Percentiles rank a stretch among this genome's conserved stretches.
These are phyloP conservation scores for Globodera rostochiensis DNA, from an alignment of 1,140 invertebrate species.

Conservation along the genomic window DNA sequence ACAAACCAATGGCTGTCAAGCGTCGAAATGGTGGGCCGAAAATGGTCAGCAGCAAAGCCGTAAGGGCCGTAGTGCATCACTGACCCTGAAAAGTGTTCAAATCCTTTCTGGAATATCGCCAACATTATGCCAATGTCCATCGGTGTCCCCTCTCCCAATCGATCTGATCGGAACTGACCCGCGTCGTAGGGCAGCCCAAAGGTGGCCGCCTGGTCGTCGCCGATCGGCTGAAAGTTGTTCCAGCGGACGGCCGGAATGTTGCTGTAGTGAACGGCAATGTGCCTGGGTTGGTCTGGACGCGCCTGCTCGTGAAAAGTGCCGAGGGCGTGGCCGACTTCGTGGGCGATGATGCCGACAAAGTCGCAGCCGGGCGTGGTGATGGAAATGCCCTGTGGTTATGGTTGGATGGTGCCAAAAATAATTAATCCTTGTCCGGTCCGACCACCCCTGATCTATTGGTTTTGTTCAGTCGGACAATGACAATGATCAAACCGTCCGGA, in stretches of 20 bases:
- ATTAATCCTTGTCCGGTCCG: neutral
- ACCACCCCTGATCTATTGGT: too few species aligned
- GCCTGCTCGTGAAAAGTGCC: constrained; percentile 64
- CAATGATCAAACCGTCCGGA: too few species aligned
- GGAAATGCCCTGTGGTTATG: constrained; percentile 53
- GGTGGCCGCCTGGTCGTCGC: constrained; percentile 50
- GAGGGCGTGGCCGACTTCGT: constrained; percentile 63
- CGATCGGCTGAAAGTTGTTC: constrained; percentile 64
- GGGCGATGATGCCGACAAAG: constrained; percentile 60
- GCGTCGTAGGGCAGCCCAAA: constrained; percentile 59
- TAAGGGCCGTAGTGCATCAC: constrained; percentile 64
- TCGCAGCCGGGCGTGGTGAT: constrained; percentile 64
- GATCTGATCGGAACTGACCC: constrained; percentile 27
- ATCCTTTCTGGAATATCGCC: neutral
- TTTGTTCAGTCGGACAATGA: too few species aligned
- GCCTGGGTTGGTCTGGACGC: constrained; percentile 53
- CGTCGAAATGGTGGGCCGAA: constrained; percentile 60
- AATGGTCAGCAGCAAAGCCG: constrained; percentile 60
- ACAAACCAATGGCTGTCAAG: constrained; percentile 42
- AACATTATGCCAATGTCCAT: too few species aligned
- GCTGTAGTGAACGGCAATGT: constrained; percentile 57
- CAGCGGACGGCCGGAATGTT: constrained; percentile 52
- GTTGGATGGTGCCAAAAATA: constrained; percentile 12
- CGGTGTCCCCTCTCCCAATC: too few species aligned
- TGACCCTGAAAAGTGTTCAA: constrained; percentile 43